A percentile compares a stretch with the other conserved stretches of the same genome.
Conservation (phyloP, 2,113 vertebrate species). For the Baryphthengus martii region DNA sequence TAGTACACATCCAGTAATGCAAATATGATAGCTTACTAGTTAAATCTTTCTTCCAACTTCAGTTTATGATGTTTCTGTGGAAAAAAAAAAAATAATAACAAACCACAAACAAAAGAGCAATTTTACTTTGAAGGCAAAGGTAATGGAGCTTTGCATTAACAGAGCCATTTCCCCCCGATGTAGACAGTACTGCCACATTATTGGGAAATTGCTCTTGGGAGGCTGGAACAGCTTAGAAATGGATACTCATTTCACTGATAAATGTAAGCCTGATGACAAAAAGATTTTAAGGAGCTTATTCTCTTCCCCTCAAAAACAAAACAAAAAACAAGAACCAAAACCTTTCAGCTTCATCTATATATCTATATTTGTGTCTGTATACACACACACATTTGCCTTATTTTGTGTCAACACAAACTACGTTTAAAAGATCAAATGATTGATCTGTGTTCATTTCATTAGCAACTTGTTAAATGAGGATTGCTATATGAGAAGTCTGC, state of each 20-base stretch:
- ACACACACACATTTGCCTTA: background rate
- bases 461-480: background rate
- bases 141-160: background rate
- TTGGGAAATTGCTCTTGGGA: background rate
- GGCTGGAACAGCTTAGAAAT: background rate
- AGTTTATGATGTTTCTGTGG: background rate
- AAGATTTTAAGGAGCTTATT: background rate
- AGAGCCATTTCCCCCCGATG: accelerated
- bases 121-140: background rate
- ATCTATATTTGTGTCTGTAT: background rate
- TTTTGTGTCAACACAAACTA: background rate
- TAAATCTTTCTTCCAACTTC: background rate
- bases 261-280: background rate
- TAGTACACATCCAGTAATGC: background rate
- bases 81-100: background rate
- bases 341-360: background rate
- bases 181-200: background rate
- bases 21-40: background rate
- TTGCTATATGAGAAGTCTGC: background rate
- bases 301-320: background rate
- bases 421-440: background rate
- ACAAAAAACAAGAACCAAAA: background rate
- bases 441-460: background rate
- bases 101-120: background rate
- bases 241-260: background rate